Percentiles rank a stretch among this genome's conserved stretches.
Conservation (phyloP, 1,140 invertebrate species). For the Globodera rostochiensis region DNA sequence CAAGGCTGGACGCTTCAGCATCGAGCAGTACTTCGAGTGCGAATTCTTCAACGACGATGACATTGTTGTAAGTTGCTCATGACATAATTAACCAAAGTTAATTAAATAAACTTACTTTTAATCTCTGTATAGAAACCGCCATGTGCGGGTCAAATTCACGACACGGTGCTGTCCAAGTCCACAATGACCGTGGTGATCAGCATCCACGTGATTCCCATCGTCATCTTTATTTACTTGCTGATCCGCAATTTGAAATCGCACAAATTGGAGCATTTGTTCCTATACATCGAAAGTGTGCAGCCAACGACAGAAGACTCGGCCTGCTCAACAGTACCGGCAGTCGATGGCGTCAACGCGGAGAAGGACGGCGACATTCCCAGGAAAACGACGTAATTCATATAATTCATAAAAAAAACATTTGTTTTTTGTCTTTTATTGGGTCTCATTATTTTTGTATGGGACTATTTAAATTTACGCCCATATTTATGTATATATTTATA, state of each 20-base stretch:
- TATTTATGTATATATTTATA: too few relatives aligned
- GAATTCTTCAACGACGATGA: slow-evolving; percentile 60
- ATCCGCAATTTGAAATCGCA: slow-evolving; percentile 50
- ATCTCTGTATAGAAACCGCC: slow-evolving; percentile 49
- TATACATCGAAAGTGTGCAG: slow-evolving; percentile 56
- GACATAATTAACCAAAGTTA: not conserved
- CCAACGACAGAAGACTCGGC: slow-evolving; percentile 1
- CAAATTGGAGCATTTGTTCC: slow-evolving; percentile 53
- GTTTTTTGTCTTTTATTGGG: not conserved
- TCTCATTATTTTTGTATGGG: too few relatives aligned
- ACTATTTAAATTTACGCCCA: too few relatives aligned
- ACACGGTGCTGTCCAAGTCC: slow-evolving; percentile 53
- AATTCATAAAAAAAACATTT: slow-evolving; percentile 9
- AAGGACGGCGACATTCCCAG: slow-evolving; percentile 3
- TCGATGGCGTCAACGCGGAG: not conserved
- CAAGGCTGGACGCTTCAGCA: slow-evolving; percentile 42
- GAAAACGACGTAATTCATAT: slow-evolving; percentile 3
- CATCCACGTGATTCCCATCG: slow-evolving; percentile 53
- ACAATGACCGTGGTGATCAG: slow-evolving; percentile 50
- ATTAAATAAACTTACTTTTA: slow-evolving; percentile 24
- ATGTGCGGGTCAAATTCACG: slow-evolving; percentile 57
- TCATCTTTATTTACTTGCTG: slow-evolving; percentile 53
- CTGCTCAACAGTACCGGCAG: not conserved
- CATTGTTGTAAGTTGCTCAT: slow-evolving; percentile 41
- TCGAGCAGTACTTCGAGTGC: slow-evolving; percentile 58